Base-by-base conservation (phyloP, 2,888 invertebrate genomes). In the Fragum sueziense region DNA sequence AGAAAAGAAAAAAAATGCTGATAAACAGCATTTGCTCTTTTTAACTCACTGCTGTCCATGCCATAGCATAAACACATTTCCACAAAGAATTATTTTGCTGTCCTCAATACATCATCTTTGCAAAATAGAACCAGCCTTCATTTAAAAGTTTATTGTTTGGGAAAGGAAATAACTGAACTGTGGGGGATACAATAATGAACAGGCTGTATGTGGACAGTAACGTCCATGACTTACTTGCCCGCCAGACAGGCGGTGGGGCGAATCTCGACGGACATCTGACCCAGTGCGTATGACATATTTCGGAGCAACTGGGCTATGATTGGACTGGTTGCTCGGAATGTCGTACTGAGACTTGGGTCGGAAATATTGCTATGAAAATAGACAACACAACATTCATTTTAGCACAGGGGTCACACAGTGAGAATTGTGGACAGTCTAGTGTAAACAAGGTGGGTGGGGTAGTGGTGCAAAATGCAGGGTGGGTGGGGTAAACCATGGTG, bases 321-420 rank as follows among this genome's bases (percentile, higher is more conserved):
- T 65, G 27, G 57, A 57, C 14, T 74, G 52, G 37, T 74, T 67
- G 57, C 80, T 79, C 77, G 88, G 89, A 70, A 90, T 69, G 79
- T 89, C 88, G 74, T 88, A 88, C 83, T 88, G 90, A 73, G 90
- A 90, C 85, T 90, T 89, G 70, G 89, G 89, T 70, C 90, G 87
- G 62, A 86, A 83, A 78, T 76, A 79, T n/a, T 82, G 86, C 81
- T 85, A 86, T 54, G n/a, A 70, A 74, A 77, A 79, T 41, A 79
- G 57, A 84, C 54, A 81, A 70, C 72, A n/a, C 70, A 80, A 65
- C 65, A 65, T 20, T 7, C 65, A 65, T 65, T 65, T n/a, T 65
- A 65, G 65, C 65, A 62, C 34, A 65, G 27, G 41, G 65, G 20
- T 22, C 41, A 65, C 37, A 65, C 37, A 34, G 41, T 41, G 41